These are phyloP conservation scores for Gryon sp. DNA, from an alignment of 1,140 invertebrate genomes.

Conservation along the genomic window DNA sequence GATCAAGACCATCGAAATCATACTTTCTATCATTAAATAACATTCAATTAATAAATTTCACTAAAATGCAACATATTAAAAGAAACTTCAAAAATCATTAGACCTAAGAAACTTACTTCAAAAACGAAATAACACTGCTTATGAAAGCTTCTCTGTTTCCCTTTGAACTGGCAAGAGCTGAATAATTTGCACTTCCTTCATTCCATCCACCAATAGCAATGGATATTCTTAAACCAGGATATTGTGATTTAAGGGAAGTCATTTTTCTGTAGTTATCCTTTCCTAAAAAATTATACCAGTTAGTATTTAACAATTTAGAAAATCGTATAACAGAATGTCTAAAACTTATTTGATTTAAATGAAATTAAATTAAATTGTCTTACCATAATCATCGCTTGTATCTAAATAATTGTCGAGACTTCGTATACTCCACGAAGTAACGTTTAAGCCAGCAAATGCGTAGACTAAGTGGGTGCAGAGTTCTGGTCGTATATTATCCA, in stretches of 20 bases:
- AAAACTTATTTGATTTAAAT: too few species aligned
- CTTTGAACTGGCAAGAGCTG: constrained; percentile 83
- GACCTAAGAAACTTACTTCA: constrained; percentile 80
- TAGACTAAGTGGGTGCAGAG: constrained; percentile 94
- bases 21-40: constrained; percentile 81
- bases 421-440: constrained; percentile 83
- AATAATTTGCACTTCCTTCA: constrained; percentile 90
- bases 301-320: neutral
- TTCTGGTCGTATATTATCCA: constrained; percentile 86
- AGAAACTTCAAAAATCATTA: neutral
- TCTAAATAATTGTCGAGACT: constrained; percentile 87
- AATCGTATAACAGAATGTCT: too few species aligned
- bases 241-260: constrained; percentile 83
- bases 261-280: constrained; percentile 86
- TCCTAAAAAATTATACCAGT: constrained; percentile 56
- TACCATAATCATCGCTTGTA: constrained; percentile 85
- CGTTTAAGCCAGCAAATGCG: constrained; percentile 90
- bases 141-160: constrained; percentile 83
- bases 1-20: constrained; percentile 87
- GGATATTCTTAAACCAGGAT: constrained; percentile 88
- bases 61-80: constrained; percentile 11
- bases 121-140: constrained; percentile 82
- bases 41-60: constrained; percentile 21
- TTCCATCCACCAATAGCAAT: constrained; percentile 94
- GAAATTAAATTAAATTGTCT: constrained; percentile 23